Percentiles rank a stretch among this genome's conserved stretches.
phyloP scores from a whole-genome alignment of 2,888 invertebrate species.

The Pseudococcus longispinus region DNA sequence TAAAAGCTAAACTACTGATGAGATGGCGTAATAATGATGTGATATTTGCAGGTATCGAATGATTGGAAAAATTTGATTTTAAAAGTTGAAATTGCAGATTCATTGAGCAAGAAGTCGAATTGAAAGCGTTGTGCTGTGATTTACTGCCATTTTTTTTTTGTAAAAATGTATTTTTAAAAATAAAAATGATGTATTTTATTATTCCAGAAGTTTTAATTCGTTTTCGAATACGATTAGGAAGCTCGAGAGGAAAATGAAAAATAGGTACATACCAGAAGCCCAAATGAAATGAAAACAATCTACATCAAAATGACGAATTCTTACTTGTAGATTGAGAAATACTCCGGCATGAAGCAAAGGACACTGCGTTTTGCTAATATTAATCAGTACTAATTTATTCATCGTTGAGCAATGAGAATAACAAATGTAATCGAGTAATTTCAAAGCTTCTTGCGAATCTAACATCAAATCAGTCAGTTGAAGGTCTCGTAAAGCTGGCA shows the following conservation, averaged over 20 bases:
- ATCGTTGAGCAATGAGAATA: slow-evolving; percentile 71
- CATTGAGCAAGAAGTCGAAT: neutral
- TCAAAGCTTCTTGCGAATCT: slow-evolving; percentile 73
- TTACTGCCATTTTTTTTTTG: neutral
- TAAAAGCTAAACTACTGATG: neutral
- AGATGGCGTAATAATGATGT: neutral
- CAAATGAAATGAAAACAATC: neutral
- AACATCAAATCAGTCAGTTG: slow-evolving; percentile 78
- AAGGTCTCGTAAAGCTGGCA: slow-evolving; percentile 69
- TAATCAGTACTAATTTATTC: slow-evolving; percentile 72
- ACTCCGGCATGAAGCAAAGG: slow-evolving; percentile 77
- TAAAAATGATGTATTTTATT: neutral
- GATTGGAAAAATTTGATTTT: neutral
- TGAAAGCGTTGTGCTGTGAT: neutral
- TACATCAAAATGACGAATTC: neutral
- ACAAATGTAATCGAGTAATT: slow-evolving; percentile 76
- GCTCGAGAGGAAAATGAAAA: neutral
- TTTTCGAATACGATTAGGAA: neutral
- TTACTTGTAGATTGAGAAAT: slow-evolving; percentile 75
- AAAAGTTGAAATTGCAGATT: neutral
- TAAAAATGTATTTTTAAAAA: neutral
- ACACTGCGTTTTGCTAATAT: slow-evolving; percentile 74
- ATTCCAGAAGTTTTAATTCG: neutral
- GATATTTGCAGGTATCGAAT: neutral
- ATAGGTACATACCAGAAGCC: neutral